Conservation (phyloP, 2,888 invertebrate genomes). For the Cephus runcator region DNA sequence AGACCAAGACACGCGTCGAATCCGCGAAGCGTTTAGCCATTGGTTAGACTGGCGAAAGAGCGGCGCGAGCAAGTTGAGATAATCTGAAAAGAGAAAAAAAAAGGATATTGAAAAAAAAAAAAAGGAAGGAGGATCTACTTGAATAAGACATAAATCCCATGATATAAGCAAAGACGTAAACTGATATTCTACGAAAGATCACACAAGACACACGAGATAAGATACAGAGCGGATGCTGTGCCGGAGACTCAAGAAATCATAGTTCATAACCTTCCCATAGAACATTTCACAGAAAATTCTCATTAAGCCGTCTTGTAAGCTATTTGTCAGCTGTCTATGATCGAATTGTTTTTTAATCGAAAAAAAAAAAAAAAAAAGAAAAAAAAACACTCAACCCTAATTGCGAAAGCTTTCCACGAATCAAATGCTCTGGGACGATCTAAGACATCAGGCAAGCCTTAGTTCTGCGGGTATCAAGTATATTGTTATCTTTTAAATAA, state of each 20-base stretch:
- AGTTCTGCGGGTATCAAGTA: neutral
- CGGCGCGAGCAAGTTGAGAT: neutral
- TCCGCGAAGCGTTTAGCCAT: neutral
- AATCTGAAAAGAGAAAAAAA: neutral
- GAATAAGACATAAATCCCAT: neutral
- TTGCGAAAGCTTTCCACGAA: neutral
- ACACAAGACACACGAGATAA: neutral
- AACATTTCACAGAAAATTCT: neutral
- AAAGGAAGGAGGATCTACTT: neutral
- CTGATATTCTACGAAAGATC: neutral
- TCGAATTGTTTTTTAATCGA: neutral
- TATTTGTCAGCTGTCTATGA: neutral
- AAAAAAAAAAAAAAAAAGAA: neutral
- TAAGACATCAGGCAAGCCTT: neutral
- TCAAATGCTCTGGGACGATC: neutral
- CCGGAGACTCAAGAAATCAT: neutral
- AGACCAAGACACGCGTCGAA: neutral
- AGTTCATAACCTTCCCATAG: neutral
- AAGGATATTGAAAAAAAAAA: neutral
- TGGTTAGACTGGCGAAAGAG: neutral
- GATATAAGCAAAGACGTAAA: neutral
- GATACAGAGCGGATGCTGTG: neutral
- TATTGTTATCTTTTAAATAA: neutral
- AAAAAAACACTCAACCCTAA: neutral
- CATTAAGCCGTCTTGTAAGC: neutral